Percentiles rank a stretch among this genome's conserved stretches.
These are phyloP conservation scores for Danaus melanippus DNA, from an alignment of 1,140 invertebrate genomes.

Conservation along the genomic window DNA sequence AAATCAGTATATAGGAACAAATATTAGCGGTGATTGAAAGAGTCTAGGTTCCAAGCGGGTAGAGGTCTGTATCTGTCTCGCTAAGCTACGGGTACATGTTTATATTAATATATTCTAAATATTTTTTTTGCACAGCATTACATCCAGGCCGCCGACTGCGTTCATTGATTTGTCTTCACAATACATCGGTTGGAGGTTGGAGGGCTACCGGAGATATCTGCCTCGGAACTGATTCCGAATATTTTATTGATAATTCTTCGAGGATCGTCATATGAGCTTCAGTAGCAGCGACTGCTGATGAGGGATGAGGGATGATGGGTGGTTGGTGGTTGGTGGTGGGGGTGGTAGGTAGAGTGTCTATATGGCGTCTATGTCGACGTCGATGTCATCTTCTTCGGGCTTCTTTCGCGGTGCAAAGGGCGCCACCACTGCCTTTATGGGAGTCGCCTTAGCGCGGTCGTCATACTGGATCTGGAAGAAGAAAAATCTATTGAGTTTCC, in stretches of 20 bases:
- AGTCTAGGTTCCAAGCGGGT: background rate
- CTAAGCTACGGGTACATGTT: constrained; percentile 8
- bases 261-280: background rate
- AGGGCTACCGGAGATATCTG: background rate
- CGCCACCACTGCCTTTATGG: constrained; percentile 77
- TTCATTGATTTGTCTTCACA: background rate
- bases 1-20: constrained; percentile 43
- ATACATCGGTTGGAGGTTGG: background rate
- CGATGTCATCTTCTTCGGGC: constrained; percentile 82
- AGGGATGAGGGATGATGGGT: background rate
- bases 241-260: too few relatives aligned
- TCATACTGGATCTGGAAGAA: constrained; percentile 88
- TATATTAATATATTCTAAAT: constrained; percentile 6
- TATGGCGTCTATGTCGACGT: constrained; percentile 94
- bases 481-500: background rate
- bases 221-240: too few relatives aligned
- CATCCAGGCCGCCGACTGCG: background rate
- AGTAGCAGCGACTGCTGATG: constrained; percentile 2
- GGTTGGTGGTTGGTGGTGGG: constrained; percentile 7
- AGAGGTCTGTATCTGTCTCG: constrained; percentile 4
- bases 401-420: constrained; percentile 61
- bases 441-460: constrained; percentile 84
- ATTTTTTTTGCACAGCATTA: constrained; percentile 4
- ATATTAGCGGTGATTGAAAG: constrained; percentile 25
- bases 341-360: constrained; percentile 67